phyloP scores from a whole-genome alignment of 1,140 invertebrate genomes.

The Eufriesea mexicana region DNA sequence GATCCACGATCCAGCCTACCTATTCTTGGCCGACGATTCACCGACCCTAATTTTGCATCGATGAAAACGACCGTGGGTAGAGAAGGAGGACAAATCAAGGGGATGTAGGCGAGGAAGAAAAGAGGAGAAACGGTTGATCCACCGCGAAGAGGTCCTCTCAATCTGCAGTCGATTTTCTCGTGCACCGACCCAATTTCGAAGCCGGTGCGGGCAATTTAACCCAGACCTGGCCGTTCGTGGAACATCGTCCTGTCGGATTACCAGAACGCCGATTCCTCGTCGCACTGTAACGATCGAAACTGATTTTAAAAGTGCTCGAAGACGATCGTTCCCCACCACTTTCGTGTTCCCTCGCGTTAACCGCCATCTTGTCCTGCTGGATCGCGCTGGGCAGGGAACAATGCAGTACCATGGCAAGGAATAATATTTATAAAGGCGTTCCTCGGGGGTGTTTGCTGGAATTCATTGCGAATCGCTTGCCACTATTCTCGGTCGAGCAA shows the following conservation, averaged over 20 bases:
- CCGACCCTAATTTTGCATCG: slow-evolving; percentile 67
- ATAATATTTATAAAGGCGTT: slow-evolving; percentile 18
- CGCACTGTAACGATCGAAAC: slow-evolving; percentile 49
- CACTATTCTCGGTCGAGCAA: neutral
- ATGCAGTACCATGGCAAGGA: neutral
- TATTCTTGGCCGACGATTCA: slow-evolving; percentile 63
- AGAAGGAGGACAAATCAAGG: neutral
- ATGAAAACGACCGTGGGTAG: slow-evolving; percentile 42
- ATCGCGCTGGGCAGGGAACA: neutral
- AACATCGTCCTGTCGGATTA: slow-evolving; percentile 35
- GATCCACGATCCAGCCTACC: slow-evolving; percentile 31
- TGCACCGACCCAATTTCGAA: slow-evolving; percentile 70
- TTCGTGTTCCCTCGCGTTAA: neutral
- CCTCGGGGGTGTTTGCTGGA: neutral
- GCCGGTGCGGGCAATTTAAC: slow-evolving; percentile 68
- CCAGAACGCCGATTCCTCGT: slow-evolving; percentile 36
- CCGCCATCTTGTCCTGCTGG: neutral
- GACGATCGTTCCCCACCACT: neutral
- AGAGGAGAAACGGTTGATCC: slow-evolving; percentile 48
- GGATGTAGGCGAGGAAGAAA: neutral
- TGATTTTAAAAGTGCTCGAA: slow-evolving; percentile 39
- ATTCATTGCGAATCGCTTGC: slow-evolving; percentile 8
- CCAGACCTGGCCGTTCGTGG: slow-evolving; percentile 30
- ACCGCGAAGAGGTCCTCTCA: slow-evolving; percentile 60
- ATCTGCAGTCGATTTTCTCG: slow-evolving; percentile 70